phyloP scores from a whole-genome alignment of 2,113 vertebrate genomes.

The Istiophorus platypterus region DNA sequence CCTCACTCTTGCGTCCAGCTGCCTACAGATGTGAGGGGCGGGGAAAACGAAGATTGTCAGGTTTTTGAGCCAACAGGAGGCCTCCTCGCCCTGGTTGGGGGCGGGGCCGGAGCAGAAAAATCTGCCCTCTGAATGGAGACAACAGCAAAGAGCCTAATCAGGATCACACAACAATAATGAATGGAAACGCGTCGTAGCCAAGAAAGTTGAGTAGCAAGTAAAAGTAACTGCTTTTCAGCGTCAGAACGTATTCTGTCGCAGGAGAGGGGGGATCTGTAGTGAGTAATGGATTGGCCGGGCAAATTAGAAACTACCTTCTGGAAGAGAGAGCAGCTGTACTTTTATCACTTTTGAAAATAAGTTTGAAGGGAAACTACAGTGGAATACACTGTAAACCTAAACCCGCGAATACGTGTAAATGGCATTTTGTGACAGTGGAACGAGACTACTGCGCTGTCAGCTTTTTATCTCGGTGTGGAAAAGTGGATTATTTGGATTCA shows the following conservation, averaged over 20 bases:
- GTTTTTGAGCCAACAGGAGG: slow-evolving; percentile 35
- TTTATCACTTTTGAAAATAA: slow-evolving; percentile 62
- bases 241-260: slow-evolving; percentile 46
- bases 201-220: slow-evolving; percentile 72
- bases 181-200: slow-evolving; percentile 81
- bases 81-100: not conserved
- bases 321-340: slow-evolving; percentile 57
- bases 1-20: slow-evolving; percentile 36
- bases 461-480: slow-evolving; percentile 20
- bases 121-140: slow-evolving; percentile 71
- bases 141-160: slow-evolving; percentile 67
- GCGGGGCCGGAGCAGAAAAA: slow-evolving; percentile 60
- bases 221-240: slow-evolving; percentile 53
- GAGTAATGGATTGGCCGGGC: slow-evolving; percentile 79
- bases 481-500: slow-evolving; percentile 58
- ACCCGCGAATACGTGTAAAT: slow-evolving; percentile 53
- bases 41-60: not conserved
- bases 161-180: slow-evolving; percentile 83
- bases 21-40: slow-evolving; percentile 69
- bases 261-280: slow-evolving; percentile 6
- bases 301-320: slow-evolving; percentile 52
- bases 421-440: slow-evolving; percentile 57
- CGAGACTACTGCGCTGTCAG: slow-evolving; percentile 54
- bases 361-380: slow-evolving; percentile 50
- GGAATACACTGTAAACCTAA: slow-evolving; percentile 48